phyloP scores from a whole-genome alignment of 2,113 vertebrate genomes.

The Triplophysa dalaica region DNA sequence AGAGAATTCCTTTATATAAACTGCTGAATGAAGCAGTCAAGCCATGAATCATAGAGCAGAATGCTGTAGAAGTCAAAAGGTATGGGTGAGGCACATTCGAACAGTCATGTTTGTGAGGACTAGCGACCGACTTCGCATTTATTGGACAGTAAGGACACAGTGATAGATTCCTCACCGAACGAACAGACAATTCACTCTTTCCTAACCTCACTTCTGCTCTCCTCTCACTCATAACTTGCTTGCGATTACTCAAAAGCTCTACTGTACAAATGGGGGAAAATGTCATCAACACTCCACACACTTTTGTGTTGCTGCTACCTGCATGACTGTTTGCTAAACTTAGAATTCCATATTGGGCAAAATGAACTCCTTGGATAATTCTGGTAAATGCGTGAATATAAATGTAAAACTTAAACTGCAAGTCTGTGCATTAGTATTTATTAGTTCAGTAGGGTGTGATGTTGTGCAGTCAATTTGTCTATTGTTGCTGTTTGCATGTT shows the following conservation, averaged over 20 bases:
- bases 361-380: background rate
- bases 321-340: background rate
- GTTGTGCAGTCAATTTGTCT: background rate
- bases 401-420: background rate
- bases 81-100: background rate
- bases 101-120: slow-evolving; percentile 25
- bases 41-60: slow-evolving; percentile 9
- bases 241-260: slow-evolving; percentile 11
- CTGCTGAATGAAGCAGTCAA: slow-evolving; percentile 10
- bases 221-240: slow-evolving; percentile 31
- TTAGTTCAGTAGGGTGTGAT: background rate
- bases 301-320: background rate
- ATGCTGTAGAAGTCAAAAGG: background rate
- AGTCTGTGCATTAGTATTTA: background rate
- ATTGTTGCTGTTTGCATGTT: slow-evolving; percentile 9
- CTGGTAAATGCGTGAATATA: no score
- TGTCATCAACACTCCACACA: background rate
- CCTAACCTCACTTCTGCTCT: slow-evolving; percentile 25
- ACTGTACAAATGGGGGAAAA: background rate
- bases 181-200: slow-evolving; percentile 35
- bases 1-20: background rate
- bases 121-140: background rate
- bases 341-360: background rate
- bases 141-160: slow-evolving; percentile 42
- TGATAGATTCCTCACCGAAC: slow-evolving; percentile 52